Percentiles rank a stretch among this genome's conserved stretches.
Conservation (phyloP, 2,113 vertebrate species). For the Pseudopodoces humilis region DNA sequence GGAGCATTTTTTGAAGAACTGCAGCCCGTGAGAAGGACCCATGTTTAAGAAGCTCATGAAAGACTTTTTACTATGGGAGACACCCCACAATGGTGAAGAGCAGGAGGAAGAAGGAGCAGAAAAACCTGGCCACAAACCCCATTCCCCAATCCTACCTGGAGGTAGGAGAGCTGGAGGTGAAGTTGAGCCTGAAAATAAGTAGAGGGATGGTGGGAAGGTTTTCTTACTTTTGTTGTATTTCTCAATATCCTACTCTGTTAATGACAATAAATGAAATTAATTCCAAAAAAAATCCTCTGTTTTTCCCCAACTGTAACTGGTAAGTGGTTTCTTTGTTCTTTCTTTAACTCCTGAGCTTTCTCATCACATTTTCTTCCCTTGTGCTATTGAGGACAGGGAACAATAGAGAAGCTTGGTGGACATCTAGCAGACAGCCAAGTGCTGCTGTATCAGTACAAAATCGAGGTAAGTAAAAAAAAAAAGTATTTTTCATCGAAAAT, state of each 20-base stretch:
- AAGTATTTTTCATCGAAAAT: background rate
- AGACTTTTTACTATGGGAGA: background rate
- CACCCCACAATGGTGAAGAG: rapidly evolving
- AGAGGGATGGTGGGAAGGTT: background rate
- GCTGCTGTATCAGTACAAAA: background rate
- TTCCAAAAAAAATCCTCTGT: background rate
- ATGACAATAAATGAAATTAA: background rate
- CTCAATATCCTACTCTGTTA: background rate
- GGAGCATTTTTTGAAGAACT: background rate
- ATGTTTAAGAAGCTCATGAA: background rate
- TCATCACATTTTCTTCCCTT: background rate
- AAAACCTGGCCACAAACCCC: background rate
- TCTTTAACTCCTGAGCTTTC: background rate
- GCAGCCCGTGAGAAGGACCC: background rate
- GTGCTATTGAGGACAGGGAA: background rate
- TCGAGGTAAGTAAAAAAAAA: rapidly evolving
- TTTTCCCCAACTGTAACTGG: background rate
- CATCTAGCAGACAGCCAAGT: background rate
- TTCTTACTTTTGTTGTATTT: background rate
- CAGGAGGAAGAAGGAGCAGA: background rate
- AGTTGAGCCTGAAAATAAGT: background rate
- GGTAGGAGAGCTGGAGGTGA: background rate
- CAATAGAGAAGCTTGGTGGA: background rate
- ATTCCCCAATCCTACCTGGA: background rate
- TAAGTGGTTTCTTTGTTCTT: background rate